These are phyloP conservation scores for Drosophila merina DNA, from an alignment of 2,888 invertebrate species.

Conservation along the genomic window DNA sequence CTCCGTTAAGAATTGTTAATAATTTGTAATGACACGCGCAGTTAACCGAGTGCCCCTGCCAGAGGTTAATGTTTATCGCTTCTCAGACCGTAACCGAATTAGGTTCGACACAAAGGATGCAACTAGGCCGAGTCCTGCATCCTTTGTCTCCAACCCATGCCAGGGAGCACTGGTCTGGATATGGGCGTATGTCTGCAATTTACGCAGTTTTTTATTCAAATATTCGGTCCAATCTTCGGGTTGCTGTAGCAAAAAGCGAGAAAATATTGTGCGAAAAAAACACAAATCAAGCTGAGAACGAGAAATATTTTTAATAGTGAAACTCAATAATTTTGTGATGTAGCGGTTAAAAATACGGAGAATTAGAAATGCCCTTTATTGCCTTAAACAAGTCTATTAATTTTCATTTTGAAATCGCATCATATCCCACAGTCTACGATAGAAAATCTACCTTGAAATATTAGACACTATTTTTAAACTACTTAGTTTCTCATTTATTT, in stretches of 20 bases:
- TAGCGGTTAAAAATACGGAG: background rate
- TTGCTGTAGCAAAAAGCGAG: constrained; percentile 58
- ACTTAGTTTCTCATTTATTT: too few species aligned
- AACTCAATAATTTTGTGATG: constrained; percentile 31
- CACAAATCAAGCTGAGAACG: constrained; percentile 3
- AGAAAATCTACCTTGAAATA: too few species aligned
- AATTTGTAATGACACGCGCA: constrained; percentile 62
- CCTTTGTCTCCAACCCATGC: constrained; percentile 38
- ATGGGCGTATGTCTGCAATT: constrained; percentile 68
- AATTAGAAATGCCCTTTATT: constrained; percentile 3
- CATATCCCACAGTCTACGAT: too few species aligned
- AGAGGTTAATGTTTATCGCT: constrained; percentile 25
- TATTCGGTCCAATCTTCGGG: constrained; percentile 54
- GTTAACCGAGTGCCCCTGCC: constrained; percentile 31
- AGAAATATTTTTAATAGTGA: constrained; percentile 49
- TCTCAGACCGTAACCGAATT: constrained; percentile 31
- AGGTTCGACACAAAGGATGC: constrained; percentile 45
- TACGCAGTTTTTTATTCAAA: constrained; percentile 75
- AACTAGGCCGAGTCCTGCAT: constrained; percentile 26
- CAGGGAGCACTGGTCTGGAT: constrained; percentile 16
- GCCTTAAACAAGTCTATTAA: too few species aligned
- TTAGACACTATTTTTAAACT: too few species aligned
- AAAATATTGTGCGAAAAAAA: constrained; percentile 4
- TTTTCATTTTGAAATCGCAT: too few species aligned
- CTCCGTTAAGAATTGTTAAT: constrained; percentile 64